These are phyloP conservation scores for Manis pentadactyla DNA, from an alignment of 2,797 vertebrate genomes.

Conservation along the genomic window DNA sequence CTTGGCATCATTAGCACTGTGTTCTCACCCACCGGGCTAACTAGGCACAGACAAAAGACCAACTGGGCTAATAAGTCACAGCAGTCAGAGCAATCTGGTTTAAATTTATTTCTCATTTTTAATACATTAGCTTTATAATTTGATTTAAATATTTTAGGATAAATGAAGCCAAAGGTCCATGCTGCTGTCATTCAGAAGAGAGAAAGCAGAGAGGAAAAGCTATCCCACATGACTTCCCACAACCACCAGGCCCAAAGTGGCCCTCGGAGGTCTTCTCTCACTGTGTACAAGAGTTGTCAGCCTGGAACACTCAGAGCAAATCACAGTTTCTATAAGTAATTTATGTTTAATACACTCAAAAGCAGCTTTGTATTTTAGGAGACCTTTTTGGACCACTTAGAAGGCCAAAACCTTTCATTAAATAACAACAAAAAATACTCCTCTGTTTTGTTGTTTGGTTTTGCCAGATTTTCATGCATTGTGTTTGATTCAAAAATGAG, in stretches of 20 bases:
- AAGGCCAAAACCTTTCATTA: not conserved
- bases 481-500: not conserved
- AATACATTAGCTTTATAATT: slow-evolving; percentile 72
- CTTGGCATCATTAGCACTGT: slow-evolving; percentile 68
- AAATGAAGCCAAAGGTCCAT: slow-evolving; percentile 61
- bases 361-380: slow-evolving; percentile 12
- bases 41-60: slow-evolving; percentile 67
- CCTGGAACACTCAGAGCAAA: not conserved
- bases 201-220: not conserved
- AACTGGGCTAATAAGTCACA: slow-evolving; percentile 68
- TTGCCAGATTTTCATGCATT: not conserved
- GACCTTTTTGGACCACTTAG: not conserved
- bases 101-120: slow-evolving; percentile 78
- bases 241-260: not conserved
- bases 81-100: slow-evolving; percentile 65
- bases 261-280: not conserved
- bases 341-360: slow-evolving; percentile 10
- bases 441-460: not conserved
- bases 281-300: not conserved
- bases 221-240: not conserved
- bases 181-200: slow-evolving; percentile 53
- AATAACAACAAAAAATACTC: not conserved
- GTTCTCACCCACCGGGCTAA: slow-evolving; percentile 51
- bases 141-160: slow-evolving; percentile 77
- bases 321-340: not conserved